Evolutionary conservation across 1,140 invertebrate species (phyloP), one percentile per base, ranked within the genome.

Genomic region (Brachystomella parvula): DNA sequence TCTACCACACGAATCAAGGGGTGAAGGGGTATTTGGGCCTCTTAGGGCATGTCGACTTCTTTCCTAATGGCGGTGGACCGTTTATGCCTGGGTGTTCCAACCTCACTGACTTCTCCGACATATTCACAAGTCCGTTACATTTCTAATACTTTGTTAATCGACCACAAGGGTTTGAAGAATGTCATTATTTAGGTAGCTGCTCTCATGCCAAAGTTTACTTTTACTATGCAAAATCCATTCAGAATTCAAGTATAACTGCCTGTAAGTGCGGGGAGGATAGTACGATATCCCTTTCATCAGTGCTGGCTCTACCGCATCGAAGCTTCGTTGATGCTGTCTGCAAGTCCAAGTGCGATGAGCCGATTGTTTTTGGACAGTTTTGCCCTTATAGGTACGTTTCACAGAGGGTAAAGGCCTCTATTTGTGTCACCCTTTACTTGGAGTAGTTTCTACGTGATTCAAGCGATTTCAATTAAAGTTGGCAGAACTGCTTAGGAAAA

Each of bases 1-100:
- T 85, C 0, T 85, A 89, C 60, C 87, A 89, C 69, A 87, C 87
- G 0, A 83, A 85, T 72, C 28, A 19, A 19, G 67, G 61, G 30
- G 58, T 56, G 31, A 53, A 65, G 30, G 49, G 32, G 33, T 57
- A 66, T 53, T 49, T 61, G 9, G 65, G 60, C 19, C 76, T 81
- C 0, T 74, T 81, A 0, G 85, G 84, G 1, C 80, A 87, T 72
- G 80, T 81, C 1, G 85, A 86, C 68, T 83, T 85, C 74, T 87
- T 83, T 76, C 32, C 49, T 12, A 64, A 64, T 26, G 47, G 63
- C 15, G 61, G 61, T 30, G 61, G 61, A 32, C 61, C 44, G 15
- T 29, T 47, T 47, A 63, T 65, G 47, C 68, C 68, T 56, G 58
- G 57, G 17, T 64, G 63, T 28, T 28, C 31, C 2, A 64, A 24